Base-by-base conservation (phyloP, 2,888 invertebrate species). In the Baccha elongata region DNA sequence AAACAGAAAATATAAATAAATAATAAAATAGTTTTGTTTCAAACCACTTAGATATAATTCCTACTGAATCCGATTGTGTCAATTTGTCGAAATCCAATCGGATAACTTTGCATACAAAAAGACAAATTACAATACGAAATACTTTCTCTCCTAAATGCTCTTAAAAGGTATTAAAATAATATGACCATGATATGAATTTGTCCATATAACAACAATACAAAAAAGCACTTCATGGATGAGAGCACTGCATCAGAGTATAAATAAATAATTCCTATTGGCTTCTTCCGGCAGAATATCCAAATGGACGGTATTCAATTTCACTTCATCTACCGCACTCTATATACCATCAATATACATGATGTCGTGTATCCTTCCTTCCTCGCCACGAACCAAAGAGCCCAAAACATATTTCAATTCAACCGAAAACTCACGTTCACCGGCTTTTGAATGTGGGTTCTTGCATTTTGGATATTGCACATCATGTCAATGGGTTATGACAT, bases 401-500 rank as follows among this genome's bases (percentile, higher is more conserved):
- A 55, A 55, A 58, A 10, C 64, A 64, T n/a, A 50, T 58, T 55
- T 23, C 55, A 48, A 68, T 29, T 55, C 67, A 72, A 72, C 65
- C 46, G 32, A 50, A 71, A 60, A 37, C n/a, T 44, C 55, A 62
- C 62, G 44, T 40, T 13, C 44, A 11, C 23, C 8, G 37, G 64
- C 13, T 29, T 21, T n/a, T 46, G 46, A 15, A 42, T 23, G 26
- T 3, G 53, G 37, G 6, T 55, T 42, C 42, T 11, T 64, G 68
- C 68, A 48, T 46, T 67, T 75, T 29, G 53, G 72, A 78, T 72
- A 78, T 78, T 83, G 78, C 72, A 73, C 72, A 68, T 72, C 83
- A 83, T 73, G 68, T 78, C 83, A 73, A 76, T 78, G 72, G 83
- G 83, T 78, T 83, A 78, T 78, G 83, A 78, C 83, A 83, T 83